Conservation (phyloP, 2,113 vertebrate species). For the Stigmatopora nigra region DNA sequence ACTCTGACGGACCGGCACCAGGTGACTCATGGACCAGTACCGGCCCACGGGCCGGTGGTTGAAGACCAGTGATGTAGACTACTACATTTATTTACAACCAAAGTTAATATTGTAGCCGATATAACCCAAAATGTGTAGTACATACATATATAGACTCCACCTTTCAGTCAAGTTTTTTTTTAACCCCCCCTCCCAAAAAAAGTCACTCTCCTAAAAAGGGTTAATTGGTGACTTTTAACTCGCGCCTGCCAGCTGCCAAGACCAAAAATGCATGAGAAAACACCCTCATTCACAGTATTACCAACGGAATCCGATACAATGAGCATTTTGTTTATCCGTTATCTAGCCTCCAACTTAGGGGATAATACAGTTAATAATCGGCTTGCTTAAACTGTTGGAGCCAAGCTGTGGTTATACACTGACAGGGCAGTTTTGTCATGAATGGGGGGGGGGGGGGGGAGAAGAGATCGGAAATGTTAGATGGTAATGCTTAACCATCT, state of each 20-base stretch:
- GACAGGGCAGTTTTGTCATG: neutral
- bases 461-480: neutral
- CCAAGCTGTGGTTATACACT: neutral
- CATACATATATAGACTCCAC: too few species aligned
- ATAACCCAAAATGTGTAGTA: too few species aligned
- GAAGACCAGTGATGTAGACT: too few species aligned
- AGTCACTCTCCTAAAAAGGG: too few species aligned
- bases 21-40: too few species aligned
- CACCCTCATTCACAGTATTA: slow-evolving; percentile 3
- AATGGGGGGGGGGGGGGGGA: neutral
- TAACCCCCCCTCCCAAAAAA: too few species aligned
- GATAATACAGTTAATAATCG: slow-evolving; percentile 11
- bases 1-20: too few species aligned
- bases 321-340: neutral
- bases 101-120: too few species aligned
- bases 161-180: too few species aligned
- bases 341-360: neutral
- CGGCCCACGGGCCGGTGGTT: too few species aligned
- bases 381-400: neutral
- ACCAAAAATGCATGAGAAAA: accelerated
- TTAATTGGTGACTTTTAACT: slow-evolving; percentile 4
- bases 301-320: neutral
- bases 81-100: too few species aligned
- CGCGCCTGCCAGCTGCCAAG: neutral
- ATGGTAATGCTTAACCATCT: neutral